These are phyloP conservation scores for Cephus spinipes DNA, from an alignment of 2,888 invertebrate species.

Conservation along the genomic window DNA sequence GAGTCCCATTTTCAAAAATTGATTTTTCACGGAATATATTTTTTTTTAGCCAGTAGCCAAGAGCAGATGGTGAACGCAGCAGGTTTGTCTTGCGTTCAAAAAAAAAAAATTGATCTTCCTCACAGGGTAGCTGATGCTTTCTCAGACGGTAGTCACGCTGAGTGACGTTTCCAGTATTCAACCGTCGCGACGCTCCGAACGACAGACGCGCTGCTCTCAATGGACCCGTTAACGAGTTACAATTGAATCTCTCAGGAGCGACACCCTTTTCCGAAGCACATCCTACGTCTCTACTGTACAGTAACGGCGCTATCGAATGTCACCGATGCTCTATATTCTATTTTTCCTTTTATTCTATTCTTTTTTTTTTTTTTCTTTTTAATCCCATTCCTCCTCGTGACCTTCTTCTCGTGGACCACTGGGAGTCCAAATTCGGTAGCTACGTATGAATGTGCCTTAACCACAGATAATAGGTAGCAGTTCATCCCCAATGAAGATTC, in stretches of 20 bases:
- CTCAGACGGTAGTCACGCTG: neutral
- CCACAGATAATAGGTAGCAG: neutral
- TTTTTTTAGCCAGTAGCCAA: neutral
- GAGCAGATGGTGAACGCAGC: neutral
- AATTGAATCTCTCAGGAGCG: conserved; percentile 38
- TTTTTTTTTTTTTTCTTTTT: conserved; percentile 2
- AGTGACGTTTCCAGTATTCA: neutral
- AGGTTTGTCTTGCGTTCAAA: neutral
- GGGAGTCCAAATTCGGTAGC: neutral
- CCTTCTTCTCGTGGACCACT: neutral
- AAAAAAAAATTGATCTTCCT: neutral
- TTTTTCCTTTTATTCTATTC: conserved; percentile 4
- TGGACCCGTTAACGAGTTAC: conserved; percentile 58
- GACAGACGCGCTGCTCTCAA: conserved; percentile 32
- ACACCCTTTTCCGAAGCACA: conserved; percentile 26
- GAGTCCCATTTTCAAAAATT: no score
- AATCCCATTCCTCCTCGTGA: conserved; percentile 6
- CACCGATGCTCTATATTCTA: conserved; percentile 10
- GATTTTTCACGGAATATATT: neutral
- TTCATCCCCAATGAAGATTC: neutral
- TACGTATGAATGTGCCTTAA: neutral
- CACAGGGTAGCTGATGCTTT: neutral
- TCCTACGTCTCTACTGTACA: neutral
- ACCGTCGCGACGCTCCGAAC: neutral
- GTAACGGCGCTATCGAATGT: conserved; percentile 8